Evolutionary conservation across 2,113 vertebrate species (phyloP), one percentile per base, ranked within the genome.

Genomic region (Austrofundulus limnaeus): DNA sequence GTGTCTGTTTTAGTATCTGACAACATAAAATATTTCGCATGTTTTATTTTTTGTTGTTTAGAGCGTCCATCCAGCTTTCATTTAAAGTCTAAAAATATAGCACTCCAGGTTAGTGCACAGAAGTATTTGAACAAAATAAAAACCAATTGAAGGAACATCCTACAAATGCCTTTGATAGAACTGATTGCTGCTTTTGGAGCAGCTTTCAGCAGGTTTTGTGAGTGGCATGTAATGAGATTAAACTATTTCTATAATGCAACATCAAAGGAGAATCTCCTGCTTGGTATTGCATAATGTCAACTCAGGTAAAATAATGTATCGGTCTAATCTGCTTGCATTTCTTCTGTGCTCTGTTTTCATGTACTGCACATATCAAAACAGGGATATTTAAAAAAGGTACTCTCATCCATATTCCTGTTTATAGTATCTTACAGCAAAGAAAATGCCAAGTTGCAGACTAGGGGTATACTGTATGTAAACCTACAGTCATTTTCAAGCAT

Each of bases 161-260:
- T 16, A 24, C 9, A 24, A 56, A 56, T 11, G 14, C 11, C 14
- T 12, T 15, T 42, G 21, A 20, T 56, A 1, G 25, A 42, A 56
- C 14, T 24, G 38, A 41, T 17, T 55, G 7, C 13, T 21, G 34
- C n/a, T 38, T 38, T n/a, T 2, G 24, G 49, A 51, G 24, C 25
- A 49, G 50, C 25, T 54, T 19, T 24, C 37, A 16, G 19, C 37
- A 23, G 13, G 13, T 41, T 56, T 39, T 24, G 37, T 28, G 38
- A 43, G 23, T 57, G 55, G 39, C 39, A n/a, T 58, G 39, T 42
- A 57, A 58, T 45, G 39, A 58, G 23, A 43, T 43, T 43, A 57
- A n/a, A 25, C 15, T 9, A 8, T 24, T 57, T 21, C 25, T 15
- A 4, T 57, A 25, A 42, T 14, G 39, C 39, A n/a, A 25, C 17